Conservation (phyloP, 2,113 vertebrate species). For the Bujurquina vittata region DNA sequence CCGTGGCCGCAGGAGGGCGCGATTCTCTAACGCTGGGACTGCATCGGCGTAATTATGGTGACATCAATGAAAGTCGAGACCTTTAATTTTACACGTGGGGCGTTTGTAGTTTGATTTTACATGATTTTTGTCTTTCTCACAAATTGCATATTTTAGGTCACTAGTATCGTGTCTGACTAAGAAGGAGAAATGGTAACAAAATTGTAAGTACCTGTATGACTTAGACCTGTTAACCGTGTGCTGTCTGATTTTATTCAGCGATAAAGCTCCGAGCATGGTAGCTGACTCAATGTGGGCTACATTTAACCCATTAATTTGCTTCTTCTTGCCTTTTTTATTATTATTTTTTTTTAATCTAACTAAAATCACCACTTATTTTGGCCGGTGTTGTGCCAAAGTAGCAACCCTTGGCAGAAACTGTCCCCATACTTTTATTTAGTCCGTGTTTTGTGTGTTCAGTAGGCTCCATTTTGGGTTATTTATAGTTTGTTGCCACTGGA, state of each 20-base stretch:
- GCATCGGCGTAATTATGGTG: background rate
- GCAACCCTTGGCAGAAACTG: too few relatives aligned
- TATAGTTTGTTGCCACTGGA: background rate
- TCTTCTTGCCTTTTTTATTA: background rate
- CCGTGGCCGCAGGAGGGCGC: constrained; percentile 47
- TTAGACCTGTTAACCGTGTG: background rate
- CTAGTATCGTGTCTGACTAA: background rate
- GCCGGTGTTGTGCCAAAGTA: too few relatives aligned
- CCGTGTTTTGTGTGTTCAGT: background rate
- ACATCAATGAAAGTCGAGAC: background rate
- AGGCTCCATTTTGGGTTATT: background rate
- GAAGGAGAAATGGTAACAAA: background rate
- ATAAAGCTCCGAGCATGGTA: background rate
- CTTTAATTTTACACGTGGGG: background rate
- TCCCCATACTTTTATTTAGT: background rate
- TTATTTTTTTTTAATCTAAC: too few relatives aligned
- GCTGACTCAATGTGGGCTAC: background rate
- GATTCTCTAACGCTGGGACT: background rate
- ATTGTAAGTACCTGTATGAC: background rate
- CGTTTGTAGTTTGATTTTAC: too few relatives aligned
- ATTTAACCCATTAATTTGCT: background rate
- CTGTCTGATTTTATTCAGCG: background rate
- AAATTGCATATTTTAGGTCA: background rate
- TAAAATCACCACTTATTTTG: background rate
- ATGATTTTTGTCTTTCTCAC: background rate